These are phyloP conservation scores for Etheostoma cragini DNA, from an alignment of 2,113 vertebrate genomes.

Conservation along the genomic window DNA sequence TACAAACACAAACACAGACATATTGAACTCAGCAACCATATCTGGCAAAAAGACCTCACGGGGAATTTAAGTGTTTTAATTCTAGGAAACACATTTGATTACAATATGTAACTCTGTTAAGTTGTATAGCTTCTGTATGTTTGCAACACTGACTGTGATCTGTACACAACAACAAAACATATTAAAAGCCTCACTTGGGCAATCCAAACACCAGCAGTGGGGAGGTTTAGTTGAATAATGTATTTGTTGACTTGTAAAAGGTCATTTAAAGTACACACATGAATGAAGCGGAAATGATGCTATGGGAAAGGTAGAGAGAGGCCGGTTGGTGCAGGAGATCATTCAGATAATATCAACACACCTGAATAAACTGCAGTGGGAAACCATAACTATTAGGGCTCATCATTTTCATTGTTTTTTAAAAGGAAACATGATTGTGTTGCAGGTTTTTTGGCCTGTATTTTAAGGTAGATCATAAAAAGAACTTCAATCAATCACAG, in stretches of 20 bases:
- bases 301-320: slow-evolving; percentile 3
- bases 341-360: slow-evolving; percentile 43
- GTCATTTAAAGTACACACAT: slow-evolving; percentile 40
- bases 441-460: not conserved
- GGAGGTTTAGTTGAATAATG: slow-evolving; percentile 4
- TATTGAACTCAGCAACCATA: slow-evolving; percentile 21
- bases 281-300: not conserved
- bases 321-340: not conserved
- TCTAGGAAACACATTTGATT: slow-evolving; percentile 44
- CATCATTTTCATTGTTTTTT: not conserved
- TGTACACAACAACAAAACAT: slow-evolving; percentile 29
- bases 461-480: not conserved
- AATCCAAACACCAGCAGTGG: slow-evolving; percentile 36
- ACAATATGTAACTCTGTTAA: slow-evolving; percentile 20
- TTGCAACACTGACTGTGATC: slow-evolving; percentile 21
- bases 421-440: not conserved
- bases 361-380: slow-evolving; percentile 44
- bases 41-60: slow-evolving; percentile 36
- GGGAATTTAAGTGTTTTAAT: slow-evolving; percentile 32
- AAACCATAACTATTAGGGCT: not conserved
- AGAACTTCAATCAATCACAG: not conserved
- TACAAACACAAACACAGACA: slow-evolving; percentile 27
- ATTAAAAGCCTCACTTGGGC: slow-evolving; percentile 6
- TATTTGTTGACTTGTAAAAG: slow-evolving; percentile 49
- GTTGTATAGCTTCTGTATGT: slow-evolving; percentile 57